These are phyloP conservation scores for Gambusia holbrooki DNA, from an alignment of 2,113 vertebrate genomes.

Conservation along the genomic window DNA sequence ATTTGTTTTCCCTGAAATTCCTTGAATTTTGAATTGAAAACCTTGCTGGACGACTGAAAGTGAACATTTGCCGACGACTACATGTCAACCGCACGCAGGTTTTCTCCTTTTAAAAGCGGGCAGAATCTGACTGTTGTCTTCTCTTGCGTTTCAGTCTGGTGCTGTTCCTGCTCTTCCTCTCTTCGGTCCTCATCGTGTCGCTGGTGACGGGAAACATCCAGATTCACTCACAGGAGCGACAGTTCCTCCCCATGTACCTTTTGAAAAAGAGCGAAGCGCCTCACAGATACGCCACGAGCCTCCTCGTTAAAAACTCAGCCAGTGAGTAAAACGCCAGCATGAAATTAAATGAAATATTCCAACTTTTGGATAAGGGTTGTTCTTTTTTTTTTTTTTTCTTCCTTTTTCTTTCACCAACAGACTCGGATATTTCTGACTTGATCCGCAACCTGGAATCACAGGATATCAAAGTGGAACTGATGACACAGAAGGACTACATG, in stretches of 20 bases:
- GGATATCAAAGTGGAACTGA: slow-evolving; percentile 85
- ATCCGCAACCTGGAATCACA: slow-evolving; percentile 84
- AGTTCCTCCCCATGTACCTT: slow-evolving; percentile 89
- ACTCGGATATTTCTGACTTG: slow-evolving; percentile 83
- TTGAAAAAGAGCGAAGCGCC: slow-evolving; percentile 81
- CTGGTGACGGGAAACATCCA: slow-evolving; percentile 89
- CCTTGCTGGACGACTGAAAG: too few species aligned
- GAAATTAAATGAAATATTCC: background rate
- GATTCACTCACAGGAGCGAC: slow-evolving; percentile 84
- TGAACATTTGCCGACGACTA: too few species aligned
- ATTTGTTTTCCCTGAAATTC: too few species aligned
- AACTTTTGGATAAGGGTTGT: background rate
- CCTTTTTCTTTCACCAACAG: slow-evolving; percentile 64
- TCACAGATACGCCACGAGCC: slow-evolving; percentile 85
- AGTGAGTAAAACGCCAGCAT: slow-evolving; percentile 74
- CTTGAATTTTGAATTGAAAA: too few species aligned
- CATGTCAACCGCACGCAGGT: too few species aligned
- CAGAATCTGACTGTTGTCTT: background rate
- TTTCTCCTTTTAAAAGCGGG: too few species aligned
- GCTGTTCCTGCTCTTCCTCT: slow-evolving; percentile 88
- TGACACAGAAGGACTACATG: slow-evolving; percentile 86
- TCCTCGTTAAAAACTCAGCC: slow-evolving; percentile 92
- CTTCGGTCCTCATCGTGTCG: slow-evolving; percentile 86
- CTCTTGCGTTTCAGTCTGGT: slow-evolving; percentile 80
- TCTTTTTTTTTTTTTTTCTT: background rate